Evolutionary conservation across 2,113 vertebrate genomes (phyloP).

Genomic region (Dicaeum eximium): DNA sequence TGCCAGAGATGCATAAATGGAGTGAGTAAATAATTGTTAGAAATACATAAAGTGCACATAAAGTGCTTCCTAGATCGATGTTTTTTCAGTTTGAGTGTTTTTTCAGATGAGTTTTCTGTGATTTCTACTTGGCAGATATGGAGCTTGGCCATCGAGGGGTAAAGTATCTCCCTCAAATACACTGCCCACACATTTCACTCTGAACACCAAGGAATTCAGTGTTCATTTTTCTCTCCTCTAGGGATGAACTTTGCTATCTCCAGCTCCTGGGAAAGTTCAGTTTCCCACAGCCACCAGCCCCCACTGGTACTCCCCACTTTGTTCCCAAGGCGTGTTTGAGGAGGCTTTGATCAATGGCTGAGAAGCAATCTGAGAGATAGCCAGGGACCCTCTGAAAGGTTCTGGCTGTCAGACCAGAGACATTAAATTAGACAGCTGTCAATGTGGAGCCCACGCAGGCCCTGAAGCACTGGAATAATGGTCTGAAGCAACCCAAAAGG

Average conservation of each 20-base stretch:
- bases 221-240: not conserved
- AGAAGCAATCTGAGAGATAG: slow-evolving; percentile 9
- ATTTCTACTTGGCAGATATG: not conserved
- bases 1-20: not conserved
- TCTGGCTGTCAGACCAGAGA: slow-evolving; percentile 15
- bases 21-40: not conserved
- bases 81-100: not conserved
- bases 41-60: not conserved
- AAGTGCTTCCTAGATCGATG: not conserved
- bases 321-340: not conserved
- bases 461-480: not conserved
- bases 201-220: not conserved
- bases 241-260: slow-evolving; percentile 13
- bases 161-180: not conserved
- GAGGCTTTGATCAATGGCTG: slow-evolving; percentile 24
- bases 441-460: not conserved
- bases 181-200: not conserved
- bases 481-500: not conserved
- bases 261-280: slow-evolving; percentile 37
- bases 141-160: not conserved
- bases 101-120: not conserved
- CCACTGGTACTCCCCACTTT: not conserved
- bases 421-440: slow-evolving; percentile 35
- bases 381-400: not conserved
- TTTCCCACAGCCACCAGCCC: slow-evolving; percentile 29